Conservation (phyloP, 2,113 vertebrate species). For the Deroptyus accipitrinus region DNA sequence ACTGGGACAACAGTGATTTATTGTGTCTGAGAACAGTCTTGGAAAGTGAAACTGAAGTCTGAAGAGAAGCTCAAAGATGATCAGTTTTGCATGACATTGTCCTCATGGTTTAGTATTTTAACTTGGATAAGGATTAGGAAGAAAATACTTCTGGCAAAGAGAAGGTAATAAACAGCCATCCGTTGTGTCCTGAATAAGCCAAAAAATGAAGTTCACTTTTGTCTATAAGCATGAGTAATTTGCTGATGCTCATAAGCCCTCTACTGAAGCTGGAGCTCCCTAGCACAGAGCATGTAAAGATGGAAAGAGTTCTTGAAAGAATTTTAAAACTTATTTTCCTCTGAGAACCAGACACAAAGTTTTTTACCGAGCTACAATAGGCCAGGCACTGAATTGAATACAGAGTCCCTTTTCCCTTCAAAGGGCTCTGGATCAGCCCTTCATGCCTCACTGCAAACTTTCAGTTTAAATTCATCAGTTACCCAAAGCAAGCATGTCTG, state of each 20-base stretch:
- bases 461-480: background rate
- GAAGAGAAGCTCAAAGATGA: background rate
- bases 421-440: background rate
- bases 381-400: background rate
- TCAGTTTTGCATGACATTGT: background rate
- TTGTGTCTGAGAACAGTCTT: background rate
- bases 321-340: background rate
- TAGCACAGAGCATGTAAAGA: background rate
- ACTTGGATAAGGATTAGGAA: background rate
- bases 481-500: background rate
- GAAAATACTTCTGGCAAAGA: background rate
- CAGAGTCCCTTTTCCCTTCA: background rate
- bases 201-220: background rate
- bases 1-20: background rate
- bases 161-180: background rate
- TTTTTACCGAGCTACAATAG: background rate
- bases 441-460: background rate
- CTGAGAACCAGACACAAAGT: background rate
- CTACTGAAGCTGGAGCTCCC: background rate
- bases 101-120: background rate
- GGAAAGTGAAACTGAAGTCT: rapidly evolving
- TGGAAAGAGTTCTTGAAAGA: background rate
- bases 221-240: background rate
- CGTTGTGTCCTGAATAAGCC: background rate
- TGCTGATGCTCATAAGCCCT: background rate